Conservation (phyloP, 2,113 vertebrate genomes). For the Tyrannus savana region DNA sequence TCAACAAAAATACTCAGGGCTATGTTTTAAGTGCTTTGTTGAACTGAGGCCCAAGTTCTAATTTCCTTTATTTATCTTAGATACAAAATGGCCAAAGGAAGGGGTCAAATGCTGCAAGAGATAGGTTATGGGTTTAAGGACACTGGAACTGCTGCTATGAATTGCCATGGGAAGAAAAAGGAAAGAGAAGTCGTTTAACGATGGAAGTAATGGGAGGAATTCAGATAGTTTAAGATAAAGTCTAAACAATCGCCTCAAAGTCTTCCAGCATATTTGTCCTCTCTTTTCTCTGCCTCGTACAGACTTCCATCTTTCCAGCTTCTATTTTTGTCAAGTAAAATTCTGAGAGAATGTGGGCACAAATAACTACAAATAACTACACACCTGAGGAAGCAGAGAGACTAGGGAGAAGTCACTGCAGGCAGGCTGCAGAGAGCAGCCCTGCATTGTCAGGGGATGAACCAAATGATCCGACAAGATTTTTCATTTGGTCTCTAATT, state of each 20-base stretch:
- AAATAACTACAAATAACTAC: not conserved
- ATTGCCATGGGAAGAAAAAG: not conserved
- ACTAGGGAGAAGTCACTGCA: not conserved
- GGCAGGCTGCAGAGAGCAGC: conserved; percentile 34
- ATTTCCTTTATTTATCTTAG: conserved; percentile 70
- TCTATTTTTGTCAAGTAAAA: not conserved
- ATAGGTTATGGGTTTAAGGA: conserved; percentile 28
- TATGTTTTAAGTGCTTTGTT: conserved; percentile 61
- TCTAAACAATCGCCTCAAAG: not conserved
- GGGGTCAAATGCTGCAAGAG: conserved; percentile 50
- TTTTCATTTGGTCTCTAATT: conserved; percentile 50
- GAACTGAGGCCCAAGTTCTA: conserved; percentile 59
- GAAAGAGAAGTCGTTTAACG: not conserved
- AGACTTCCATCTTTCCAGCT: not conserved
- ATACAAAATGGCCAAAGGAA: conserved; percentile 43
- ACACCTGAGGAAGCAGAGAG: no score
- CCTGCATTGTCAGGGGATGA: conserved; percentile 22
- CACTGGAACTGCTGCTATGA: not conserved
- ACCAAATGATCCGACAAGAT: conserved; percentile 41
- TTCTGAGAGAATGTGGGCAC: not conserved
- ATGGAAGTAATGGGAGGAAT: not conserved
- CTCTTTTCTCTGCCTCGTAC: not conserved
- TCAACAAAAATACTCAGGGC: conserved; percentile 27
- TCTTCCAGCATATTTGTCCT: not conserved
- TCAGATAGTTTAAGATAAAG: conserved; percentile 16